phyloP scores from a whole-genome alignment of 2,113 vertebrate species.

The Phyllostomus hastatus region DNA sequence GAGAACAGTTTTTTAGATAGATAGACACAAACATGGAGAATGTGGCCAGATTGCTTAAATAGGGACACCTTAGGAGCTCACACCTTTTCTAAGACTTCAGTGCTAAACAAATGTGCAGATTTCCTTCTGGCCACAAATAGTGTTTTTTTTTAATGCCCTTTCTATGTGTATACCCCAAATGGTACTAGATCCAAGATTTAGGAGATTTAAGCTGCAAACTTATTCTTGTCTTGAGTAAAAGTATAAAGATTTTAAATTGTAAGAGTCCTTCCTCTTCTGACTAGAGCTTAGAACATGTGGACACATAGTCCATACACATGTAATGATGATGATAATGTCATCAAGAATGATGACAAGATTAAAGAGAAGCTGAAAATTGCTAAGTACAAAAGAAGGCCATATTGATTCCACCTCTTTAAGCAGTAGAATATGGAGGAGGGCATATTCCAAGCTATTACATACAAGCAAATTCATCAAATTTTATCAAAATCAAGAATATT shows the following conservation, averaged over 20 bases:
- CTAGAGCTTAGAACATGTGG: not conserved
- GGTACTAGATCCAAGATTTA: not conserved
- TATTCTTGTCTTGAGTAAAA: not conserved
- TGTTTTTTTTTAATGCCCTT: not conserved
- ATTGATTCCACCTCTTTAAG: not conserved
- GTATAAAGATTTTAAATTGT: not conserved
- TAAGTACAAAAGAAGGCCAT: not conserved
- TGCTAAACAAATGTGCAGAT: not conserved
- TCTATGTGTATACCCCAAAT: not conserved
- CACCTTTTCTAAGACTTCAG: not conserved
- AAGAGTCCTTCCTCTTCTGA: not conserved
- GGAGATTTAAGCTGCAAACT: not conserved
- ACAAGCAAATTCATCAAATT: not conserved
- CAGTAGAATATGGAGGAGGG: not conserved
- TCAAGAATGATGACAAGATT: not conserved
- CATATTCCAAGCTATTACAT: not conserved
- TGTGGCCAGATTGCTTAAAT: not conserved
- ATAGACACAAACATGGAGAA: not conserved
- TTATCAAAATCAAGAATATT: not conserved
- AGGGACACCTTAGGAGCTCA: not conserved
- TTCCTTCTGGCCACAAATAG: not conserved
- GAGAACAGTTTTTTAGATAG: not conserved
- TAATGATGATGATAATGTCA: not conserved
- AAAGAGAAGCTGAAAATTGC: not conserved
- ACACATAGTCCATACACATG: not conserved